Base-by-base conservation (phyloP, 2,797 vertebrate species). In the Microctenopoma lineatum region DNA sequence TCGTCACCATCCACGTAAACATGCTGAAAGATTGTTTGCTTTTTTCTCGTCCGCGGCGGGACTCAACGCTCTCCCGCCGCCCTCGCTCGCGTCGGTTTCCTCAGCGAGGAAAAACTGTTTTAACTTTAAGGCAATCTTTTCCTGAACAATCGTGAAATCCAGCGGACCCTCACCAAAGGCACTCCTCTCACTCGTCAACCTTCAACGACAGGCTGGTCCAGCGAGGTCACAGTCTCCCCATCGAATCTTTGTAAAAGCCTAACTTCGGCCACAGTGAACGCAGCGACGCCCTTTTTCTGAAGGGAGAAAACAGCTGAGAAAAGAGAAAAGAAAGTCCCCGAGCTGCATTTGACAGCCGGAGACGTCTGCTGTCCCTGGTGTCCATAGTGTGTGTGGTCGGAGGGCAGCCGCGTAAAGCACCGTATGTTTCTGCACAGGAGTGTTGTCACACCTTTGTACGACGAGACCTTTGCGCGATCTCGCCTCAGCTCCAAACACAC, bases 121-220 rank as follows among this genome's bases (percentile, higher is more conserved):
- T 61, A 80, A 83, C 85, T 92, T 34, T 93, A 93, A 93, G 92
- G 92, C 92, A 92, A 91, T 84, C 91, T 90, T 86, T 89, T 92
- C 90, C 87, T 90, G 90, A 91, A 92, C 87, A 87, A 92, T 90
- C 87, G 84, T 89, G 83, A 90, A 90, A 92, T 85, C 83, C 84
- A 75, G 90, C 86, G 75, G 79, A 87, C 77, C 81, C 75, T 86
- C 89, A 73, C 90, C 90, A 93, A 21, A 93, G 92, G 92, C 92
- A 93, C 92, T 93, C 92, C 90, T 91, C 89, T 80, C 75, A 61
- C 85, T 83, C 59, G 16, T 79, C 84, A 66, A 75, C 81, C 82
- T 55, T 61, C 84, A 11, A 65, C 66, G 42, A 52, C 83, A 79
- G 84, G 84, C 84, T 59, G 73, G 54, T 79, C 73, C 75, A 34